A percentile compares a stretch with the other conserved stretches of the same genome.
These are phyloP conservation scores for Suillia variegata DNA, from an alignment of 2,888 invertebrate species.

Conservation along the genomic window DNA sequence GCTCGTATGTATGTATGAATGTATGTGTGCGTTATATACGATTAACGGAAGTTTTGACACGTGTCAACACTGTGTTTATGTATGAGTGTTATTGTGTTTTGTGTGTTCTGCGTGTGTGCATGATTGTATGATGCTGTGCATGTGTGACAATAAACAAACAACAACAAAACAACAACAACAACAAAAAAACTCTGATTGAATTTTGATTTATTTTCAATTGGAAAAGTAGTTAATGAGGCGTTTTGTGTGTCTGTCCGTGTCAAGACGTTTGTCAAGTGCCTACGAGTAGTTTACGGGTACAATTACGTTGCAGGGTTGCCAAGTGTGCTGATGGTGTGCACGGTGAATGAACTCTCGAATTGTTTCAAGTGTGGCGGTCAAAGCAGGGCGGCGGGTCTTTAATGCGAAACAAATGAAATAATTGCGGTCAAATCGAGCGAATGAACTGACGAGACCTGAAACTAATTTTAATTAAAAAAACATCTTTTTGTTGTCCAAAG, in stretches of 20 bases:
- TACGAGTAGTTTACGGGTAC: background rate
- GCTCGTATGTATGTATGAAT: too few species aligned
- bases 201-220: slow-evolving; percentile 47
- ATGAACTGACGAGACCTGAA: too few species aligned
- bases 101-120: background rate
- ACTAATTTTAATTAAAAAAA: too few species aligned
- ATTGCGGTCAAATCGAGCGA: too few species aligned
- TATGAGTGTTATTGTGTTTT: slow-evolving; percentile 18
- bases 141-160: slow-evolving; percentile 46
- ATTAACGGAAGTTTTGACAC: slow-evolving; percentile 55
- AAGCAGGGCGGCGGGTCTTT: too few species aligned
- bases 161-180: slow-evolving; percentile 24
- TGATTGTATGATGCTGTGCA: slow-evolving; percentile 29
- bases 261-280: background rate
- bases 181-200: slow-evolving; percentile 45
- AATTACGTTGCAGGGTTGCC: too few species aligned
- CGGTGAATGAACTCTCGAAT: too few species aligned
- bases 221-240: slow-evolving; percentile 10
- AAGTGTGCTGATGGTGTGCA: too few species aligned
- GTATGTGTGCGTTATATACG: too few species aligned
- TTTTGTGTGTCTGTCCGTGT: background rate
- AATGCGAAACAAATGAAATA: too few species aligned
- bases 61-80: slow-evolving; percentile 44
- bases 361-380: background rate
- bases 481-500: too few species aligned